Conservation (phyloP, 2,888 invertebrate genomes). For the Caenorhabditis panamensis region DNA sequence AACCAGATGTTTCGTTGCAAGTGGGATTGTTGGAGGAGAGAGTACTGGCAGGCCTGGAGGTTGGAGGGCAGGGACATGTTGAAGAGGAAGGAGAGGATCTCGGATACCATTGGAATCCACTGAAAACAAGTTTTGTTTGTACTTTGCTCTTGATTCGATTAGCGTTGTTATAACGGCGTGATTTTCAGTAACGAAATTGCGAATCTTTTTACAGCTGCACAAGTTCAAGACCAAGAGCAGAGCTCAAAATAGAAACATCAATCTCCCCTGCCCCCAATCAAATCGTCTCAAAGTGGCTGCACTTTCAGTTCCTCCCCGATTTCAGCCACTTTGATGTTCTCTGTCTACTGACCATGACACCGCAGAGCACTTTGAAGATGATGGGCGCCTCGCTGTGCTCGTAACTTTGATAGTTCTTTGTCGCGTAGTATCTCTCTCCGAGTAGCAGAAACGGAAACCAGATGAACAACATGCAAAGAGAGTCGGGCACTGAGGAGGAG, state of each 20-base stretch:
- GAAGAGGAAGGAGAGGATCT: slow-evolving; percentile 31
- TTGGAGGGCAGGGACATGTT: slow-evolving; percentile 21
- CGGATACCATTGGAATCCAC: slow-evolving; percentile 51
- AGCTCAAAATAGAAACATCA: not conserved
- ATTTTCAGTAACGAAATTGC: too few species aligned
- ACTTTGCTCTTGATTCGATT: too few species aligned
- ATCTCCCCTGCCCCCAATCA: not conserved
- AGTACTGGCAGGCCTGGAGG: slow-evolving; percentile 54
- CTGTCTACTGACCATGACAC: slow-evolving; percentile 37
- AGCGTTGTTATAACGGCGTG: too few species aligned
- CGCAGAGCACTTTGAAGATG: slow-evolving; percentile 44
- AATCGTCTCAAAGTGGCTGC: not conserved
- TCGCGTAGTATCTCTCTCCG: slow-evolving; percentile 59
- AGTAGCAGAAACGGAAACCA: slow-evolving; percentile 59
- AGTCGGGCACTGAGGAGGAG: slow-evolving; percentile 56
- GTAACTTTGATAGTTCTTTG: slow-evolving; percentile 55
- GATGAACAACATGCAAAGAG: slow-evolving; percentile 57
- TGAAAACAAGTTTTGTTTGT: slow-evolving; percentile 23
- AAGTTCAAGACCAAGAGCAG: too few species aligned
- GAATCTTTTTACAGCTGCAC: too few species aligned
- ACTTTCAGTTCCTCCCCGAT: not conserved
- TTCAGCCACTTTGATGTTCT: slow-evolving; percentile 10
- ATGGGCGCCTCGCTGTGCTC: slow-evolving; percentile 47
- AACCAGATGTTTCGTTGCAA: slow-evolving; percentile 64
- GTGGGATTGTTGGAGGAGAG: slow-evolving; percentile 38